Evolutionary conservation across 1,140 invertebrate genomes (phyloP).

Genomic region (Eubasilissa regina): DNA sequence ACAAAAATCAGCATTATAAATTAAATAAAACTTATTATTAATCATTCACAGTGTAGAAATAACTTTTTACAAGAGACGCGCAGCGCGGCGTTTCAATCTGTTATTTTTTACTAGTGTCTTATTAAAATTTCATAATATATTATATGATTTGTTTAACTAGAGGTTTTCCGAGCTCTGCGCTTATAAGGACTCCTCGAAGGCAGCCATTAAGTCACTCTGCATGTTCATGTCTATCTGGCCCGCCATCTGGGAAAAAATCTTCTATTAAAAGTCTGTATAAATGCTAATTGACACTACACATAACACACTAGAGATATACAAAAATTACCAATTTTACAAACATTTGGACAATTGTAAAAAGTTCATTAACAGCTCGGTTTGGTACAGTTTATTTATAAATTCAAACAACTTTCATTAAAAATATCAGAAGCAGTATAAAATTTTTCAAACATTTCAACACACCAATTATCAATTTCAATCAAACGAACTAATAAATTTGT

Average conservation of each 20-base stretch:
- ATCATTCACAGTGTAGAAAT: slow-evolving; percentile 47
- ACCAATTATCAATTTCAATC: too few species aligned
- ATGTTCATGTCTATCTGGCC: slow-evolving; percentile 98
- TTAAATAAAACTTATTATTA: slow-evolving; percentile 44
- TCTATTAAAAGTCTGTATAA: too few species aligned
- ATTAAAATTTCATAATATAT: slow-evolving; percentile 33
- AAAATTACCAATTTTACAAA: too few species aligned
- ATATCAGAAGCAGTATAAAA: too few species aligned
- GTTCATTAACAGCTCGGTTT: too few species aligned
- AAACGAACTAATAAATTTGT: too few species aligned
- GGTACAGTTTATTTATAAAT: too few species aligned
- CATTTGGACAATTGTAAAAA: too few species aligned
- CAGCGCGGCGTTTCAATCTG: not conserved
- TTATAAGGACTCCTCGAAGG: slow-evolving; percentile 95
- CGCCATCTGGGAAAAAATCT: slow-evolving; percentile 84
- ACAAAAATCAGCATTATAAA: slow-evolving; percentile 46
- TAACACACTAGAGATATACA: not conserved
- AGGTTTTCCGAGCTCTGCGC: not conserved
- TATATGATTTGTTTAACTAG: slow-evolving; percentile 50
- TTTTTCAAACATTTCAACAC: too few species aligned
- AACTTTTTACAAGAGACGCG: slow-evolving; percentile 34
- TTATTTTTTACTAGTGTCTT: slow-evolving; percentile 1
- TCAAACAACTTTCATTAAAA: too few species aligned
- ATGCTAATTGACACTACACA: not conserved
- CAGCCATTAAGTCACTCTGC: slow-evolving; percentile 98